Base-by-base conservation (phyloP, 1,140 invertebrate species). In the Drosophila nikananu region DNA sequence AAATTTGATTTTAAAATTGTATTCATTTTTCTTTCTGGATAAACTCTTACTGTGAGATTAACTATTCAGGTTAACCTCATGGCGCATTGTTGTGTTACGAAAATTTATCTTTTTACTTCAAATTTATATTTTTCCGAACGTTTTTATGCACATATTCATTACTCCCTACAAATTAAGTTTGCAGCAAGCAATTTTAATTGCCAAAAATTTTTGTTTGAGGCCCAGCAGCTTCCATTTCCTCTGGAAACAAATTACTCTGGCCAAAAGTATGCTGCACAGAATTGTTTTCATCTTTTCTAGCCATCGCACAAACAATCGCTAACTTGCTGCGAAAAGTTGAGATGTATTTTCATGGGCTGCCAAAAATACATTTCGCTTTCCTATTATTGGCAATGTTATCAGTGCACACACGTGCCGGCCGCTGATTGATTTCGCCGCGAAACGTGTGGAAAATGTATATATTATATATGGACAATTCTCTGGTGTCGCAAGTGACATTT, bases 371-470 rank as follows among this genome's bases (percentile, higher is more conserved):
- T 51, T 73, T 73, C 44, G 37, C 35, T 60, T 49, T 72, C 23
- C 70, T 73, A 73, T 73, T 73, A 73, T 73, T 73, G 70, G 54
- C 67, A 41, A 37, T 35, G 55, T 30, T 74, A 74, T 74, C 71
- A 51, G 52, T 74, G 55, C 52, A 74, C 68, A 74, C 71, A 73
- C 71, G 71, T 73, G 71, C 46, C 68, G 30, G 46, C 9, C 71
- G 71, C 71, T 73, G 71, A 74, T 74, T 74, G 71, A 74, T 74
- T 74, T 61, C 46, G 23, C 19, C 10, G 23, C 39, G 37, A 58
- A 59, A 35, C 49, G 39, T 51, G 9, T 12, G 32, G 35, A 25
- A 58, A 73, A 58, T 41, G 21, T 25, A n/a, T 23, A 23, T 15
- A 15, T 15, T 21, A 13, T 46, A 49, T 37, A 59, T n/a, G n/a